phyloP scores from a whole-genome alignment of 2,888 invertebrate genomes.

The Didymodactylos carnosus region DNA sequence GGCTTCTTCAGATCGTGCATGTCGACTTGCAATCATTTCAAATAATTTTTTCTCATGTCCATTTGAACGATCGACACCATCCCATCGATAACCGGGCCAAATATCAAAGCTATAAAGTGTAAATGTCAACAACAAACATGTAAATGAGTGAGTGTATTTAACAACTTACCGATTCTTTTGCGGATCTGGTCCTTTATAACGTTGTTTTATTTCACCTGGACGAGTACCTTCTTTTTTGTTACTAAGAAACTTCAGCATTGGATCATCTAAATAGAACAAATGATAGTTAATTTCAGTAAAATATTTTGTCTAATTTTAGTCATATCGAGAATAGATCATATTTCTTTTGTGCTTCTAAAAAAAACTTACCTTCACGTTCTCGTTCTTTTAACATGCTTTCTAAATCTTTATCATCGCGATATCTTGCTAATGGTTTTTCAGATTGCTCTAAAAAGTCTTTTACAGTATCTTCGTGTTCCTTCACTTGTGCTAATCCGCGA shows the following conservation, averaged over 20 bases:
- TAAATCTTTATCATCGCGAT: conserved; percentile 66
- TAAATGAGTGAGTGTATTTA: background rate
- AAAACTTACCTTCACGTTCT: conserved; percentile 44
- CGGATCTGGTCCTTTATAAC: conserved; percentile 55
- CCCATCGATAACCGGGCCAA: conserved; percentile 84
- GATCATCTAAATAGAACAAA: conserved; percentile 2
- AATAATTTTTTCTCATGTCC: conserved; percentile 82
- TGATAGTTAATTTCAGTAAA: background rate
- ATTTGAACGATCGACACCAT: conserved; percentile 86
- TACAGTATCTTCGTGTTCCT: conserved; percentile 50
- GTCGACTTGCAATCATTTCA: conserved; percentile 28
- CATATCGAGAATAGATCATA: background rate
- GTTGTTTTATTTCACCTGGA: conserved; percentile 28
- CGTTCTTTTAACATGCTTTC: conserved; percentile 49
- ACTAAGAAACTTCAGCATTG: conserved; percentile 12
- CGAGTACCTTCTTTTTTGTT: background rate
- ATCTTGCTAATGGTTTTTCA: conserved; percentile 70
- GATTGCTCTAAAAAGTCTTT: conserved; percentile 62
- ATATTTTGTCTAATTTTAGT: background rate
- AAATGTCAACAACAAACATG: background rate
- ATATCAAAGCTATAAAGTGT: conserved; percentile 41
- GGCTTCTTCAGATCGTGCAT: conserved; percentile 59
- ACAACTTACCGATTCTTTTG: conserved; percentile 74
- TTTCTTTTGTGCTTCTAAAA: background rate
- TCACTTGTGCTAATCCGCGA: conserved; percentile 22